Conservation (phyloP, 2,113 vertebrate genomes). For the Bubalus kerabau region DNA sequence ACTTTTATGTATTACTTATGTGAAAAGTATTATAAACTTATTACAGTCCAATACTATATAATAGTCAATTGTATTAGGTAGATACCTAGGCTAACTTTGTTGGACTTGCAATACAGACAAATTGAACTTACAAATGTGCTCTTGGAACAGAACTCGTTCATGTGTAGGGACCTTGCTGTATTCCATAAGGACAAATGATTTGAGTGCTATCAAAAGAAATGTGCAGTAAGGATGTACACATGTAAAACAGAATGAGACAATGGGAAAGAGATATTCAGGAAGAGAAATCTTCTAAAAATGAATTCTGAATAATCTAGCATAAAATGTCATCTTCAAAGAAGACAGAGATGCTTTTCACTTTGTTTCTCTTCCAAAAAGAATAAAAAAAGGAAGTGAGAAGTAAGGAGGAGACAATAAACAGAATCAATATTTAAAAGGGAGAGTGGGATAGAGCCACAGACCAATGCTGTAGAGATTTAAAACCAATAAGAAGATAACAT, state of each 20-base stretch:
- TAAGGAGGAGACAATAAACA: not conserved
- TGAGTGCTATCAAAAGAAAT: not conserved
- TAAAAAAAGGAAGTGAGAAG: not conserved
- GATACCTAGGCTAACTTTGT: not conserved
- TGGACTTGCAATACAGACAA: not conserved
- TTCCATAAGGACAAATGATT: not conserved
- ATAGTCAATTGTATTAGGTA: not conserved
- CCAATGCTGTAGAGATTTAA: not conserved
- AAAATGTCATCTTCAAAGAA: not conserved
- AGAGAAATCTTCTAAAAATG: not conserved
- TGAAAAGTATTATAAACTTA: not conserved
- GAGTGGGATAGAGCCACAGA: not conserved
- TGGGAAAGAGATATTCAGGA: not conserved
- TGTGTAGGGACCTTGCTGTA: not conserved
- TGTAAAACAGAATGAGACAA: not conserved
- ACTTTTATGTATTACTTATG: not conserved
- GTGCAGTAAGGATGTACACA: not conserved
- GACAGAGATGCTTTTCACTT: not conserved
- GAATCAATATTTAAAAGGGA: not conserved
- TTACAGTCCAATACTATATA: not conserved
- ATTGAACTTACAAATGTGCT: not conserved
- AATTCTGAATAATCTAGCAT: not conserved
- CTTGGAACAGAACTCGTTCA: not conserved
- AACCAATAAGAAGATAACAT: not conserved
- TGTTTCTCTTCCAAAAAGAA: not conserved